phyloP scores from a whole-genome alignment of 2,888 invertebrate genomes.

The Polydesmus complanatus region DNA sequence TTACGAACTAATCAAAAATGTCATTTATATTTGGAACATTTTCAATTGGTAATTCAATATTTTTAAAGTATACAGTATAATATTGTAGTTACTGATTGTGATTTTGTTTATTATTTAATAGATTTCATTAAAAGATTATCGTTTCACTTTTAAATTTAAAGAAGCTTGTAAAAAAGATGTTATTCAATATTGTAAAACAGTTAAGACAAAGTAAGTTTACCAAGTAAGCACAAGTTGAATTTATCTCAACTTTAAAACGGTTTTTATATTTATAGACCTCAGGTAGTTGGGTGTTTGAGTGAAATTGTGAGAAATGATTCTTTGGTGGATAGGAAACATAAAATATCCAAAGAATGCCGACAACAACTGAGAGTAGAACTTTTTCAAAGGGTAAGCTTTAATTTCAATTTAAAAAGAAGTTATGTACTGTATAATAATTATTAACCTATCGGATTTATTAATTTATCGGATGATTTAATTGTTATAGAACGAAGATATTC shows the following conservation, averaged over 20 bases:
- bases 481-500: constrained; percentile 67
- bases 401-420: too few species aligned
- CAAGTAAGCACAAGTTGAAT: too few species aligned
- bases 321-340: constrained; percentile 52
- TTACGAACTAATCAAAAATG: constrained; percentile 68
- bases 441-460: background rate
- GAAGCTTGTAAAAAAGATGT: constrained; percentile 79
- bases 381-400: constrained; percentile 49
- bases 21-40: constrained; percentile 87
- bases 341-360: constrained; percentile 73
- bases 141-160: constrained; percentile 87
- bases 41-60: constrained; percentile 50
- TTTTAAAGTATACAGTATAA: background rate
- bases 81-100: background rate
- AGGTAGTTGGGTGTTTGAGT: constrained; percentile 75
- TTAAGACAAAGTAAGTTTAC: constrained; percentile 30
- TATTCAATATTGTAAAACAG: constrained; percentile 38
- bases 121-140: constrained; percentile 81
- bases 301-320: constrained; percentile 82
- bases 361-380: constrained; percentile 82
- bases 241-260: too few species aligned
- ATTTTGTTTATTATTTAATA: constrained; percentile 19
- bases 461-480: too few species aligned
- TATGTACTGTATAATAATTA: background rate
- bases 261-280: constrained; percentile 31